Percentiles rank a stretch among this genome's conserved stretches.
Evolutionary conservation across 2,888 invertebrate genomes (phyloP).

Genomic region (Euplexia lucipara): DNA sequence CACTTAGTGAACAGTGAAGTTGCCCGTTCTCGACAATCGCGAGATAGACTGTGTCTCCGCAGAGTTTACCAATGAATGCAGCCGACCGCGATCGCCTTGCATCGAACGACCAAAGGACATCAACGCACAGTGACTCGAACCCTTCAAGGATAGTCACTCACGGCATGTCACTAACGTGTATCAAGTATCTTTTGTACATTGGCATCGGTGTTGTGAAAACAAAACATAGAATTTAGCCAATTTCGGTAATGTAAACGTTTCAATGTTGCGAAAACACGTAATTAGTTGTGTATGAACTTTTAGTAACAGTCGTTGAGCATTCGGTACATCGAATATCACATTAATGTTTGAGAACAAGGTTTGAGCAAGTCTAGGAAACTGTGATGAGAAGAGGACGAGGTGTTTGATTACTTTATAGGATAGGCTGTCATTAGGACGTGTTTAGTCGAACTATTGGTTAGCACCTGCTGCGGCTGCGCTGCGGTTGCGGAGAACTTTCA

Average conservation of each 20-base stretch:
- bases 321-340: constrained; percentile 57
- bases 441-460: constrained; percentile 78
- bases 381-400: constrained; percentile 41
- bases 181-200: constrained; percentile 69
- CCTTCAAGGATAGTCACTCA: constrained; percentile 83
- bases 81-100: constrained; percentile 81
- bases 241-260: constrained; percentile 66
- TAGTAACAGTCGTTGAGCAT: constrained; percentile 69
- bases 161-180: constrained; percentile 72
- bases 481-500: constrained; percentile 87
- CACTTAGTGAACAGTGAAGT: constrained; percentile 88
- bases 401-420: constrained; percentile 59
- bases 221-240: constrained; percentile 51
- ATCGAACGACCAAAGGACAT: constrained; percentile 82
- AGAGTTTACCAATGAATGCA: constrained; percentile 81
- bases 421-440: constrained; percentile 64
- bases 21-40: constrained; percentile 79
- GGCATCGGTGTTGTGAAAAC: constrained; percentile 74
- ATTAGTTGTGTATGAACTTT: constrained; percentile 65
- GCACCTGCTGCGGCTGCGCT: constrained; percentile 82
- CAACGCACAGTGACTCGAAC: constrained; percentile 75
- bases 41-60: constrained; percentile 83
- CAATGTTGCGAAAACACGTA: constrained; percentile 72
- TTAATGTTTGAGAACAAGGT: constrained; percentile 28
- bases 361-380: constrained; percentile 27